Conservation (phyloP, 92 coral and sea anemone genomes). For the Epizoanthus ramosus region DNA sequence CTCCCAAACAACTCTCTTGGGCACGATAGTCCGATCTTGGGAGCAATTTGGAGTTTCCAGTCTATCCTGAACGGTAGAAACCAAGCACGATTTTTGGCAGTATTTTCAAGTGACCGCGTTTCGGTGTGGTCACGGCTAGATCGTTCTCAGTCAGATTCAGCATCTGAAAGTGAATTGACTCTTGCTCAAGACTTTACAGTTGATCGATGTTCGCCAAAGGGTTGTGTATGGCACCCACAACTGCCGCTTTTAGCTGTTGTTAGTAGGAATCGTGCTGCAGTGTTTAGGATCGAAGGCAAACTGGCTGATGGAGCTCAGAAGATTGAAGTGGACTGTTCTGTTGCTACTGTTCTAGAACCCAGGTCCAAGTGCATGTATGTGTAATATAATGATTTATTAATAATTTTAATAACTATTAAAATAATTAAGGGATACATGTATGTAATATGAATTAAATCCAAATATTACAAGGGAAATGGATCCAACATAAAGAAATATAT, state of each 20-base stretch:
- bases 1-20: not conserved
- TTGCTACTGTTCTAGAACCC: not conserved
- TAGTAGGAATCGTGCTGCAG: constrained; percentile 29
- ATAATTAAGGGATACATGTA: not conserved
- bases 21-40: constrained; percentile 30
- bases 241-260: constrained; percentile 10
- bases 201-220: constrained; percentile 18
- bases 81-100: not conserved
- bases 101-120: constrained; percentile 26
- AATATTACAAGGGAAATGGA: no score
- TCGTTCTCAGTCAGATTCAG: not conserved
- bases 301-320: not conserved
- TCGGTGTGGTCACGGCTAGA: constrained; percentile 16
- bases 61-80: not conserved
- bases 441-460: no score
- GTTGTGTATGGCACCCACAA: constrained; percentile 18
- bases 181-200: constrained; percentile 23
- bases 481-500: no score
- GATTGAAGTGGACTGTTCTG: not conserved
- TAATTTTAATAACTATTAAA: not conserved
- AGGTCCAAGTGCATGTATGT: constrained; percentile 22
- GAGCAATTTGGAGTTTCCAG: constrained; percentile 17
- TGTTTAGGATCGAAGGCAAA: constrained; percentile 19
- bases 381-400: not conserved
- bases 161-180: not conserved